Conservation (phyloP, 30 jellyfish, hydroid and myxozoan species). For the Euphysa ruthae region DNA sequence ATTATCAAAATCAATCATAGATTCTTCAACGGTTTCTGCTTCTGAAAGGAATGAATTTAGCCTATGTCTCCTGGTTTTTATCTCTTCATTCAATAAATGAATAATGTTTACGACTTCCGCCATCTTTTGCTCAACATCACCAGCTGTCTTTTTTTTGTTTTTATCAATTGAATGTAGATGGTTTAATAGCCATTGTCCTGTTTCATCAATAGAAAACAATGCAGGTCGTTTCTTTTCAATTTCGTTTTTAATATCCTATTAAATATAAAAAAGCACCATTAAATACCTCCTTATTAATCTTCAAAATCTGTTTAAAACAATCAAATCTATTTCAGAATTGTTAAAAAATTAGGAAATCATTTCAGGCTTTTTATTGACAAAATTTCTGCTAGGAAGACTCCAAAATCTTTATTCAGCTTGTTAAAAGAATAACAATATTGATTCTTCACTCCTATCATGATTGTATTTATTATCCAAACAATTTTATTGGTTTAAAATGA, state of each 20-base stretch:
- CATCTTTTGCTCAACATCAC: conserved; percentile 42
- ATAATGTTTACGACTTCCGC: conserved; percentile 25
- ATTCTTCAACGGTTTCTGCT: conserved; percentile 49
- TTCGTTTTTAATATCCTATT: conserved; percentile 52
- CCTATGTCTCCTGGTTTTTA: conserved; percentile 32
- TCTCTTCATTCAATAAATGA: conserved; percentile 41
- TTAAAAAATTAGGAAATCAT: too few species aligned
- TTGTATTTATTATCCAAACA: too few species aligned
- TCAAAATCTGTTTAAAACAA: too few species aligned
- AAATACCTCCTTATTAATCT: too few species aligned
- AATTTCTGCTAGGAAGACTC: too few species aligned
- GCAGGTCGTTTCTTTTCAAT: conserved; percentile 44
- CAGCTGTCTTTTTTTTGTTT: conserved; percentile 47
- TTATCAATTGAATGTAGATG: conserved; percentile 38
- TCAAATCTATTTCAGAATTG: too few species aligned
- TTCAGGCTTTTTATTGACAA: too few species aligned
- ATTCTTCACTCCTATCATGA: too few species aligned
- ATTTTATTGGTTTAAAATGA: too few species aligned
- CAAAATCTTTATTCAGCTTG: too few species aligned
- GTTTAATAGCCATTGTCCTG: conserved; percentile 74
- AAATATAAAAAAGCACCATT: too few species aligned
- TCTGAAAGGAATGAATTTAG: conserved; percentile 34
- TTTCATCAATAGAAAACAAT: conserved; percentile 39
- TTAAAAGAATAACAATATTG: too few species aligned
- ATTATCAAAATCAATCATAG: conserved; percentile 55